Evolutionary conservation across 2,888 invertebrate genomes (phyloP).

Genomic region (Panorpa germanica): DNA sequence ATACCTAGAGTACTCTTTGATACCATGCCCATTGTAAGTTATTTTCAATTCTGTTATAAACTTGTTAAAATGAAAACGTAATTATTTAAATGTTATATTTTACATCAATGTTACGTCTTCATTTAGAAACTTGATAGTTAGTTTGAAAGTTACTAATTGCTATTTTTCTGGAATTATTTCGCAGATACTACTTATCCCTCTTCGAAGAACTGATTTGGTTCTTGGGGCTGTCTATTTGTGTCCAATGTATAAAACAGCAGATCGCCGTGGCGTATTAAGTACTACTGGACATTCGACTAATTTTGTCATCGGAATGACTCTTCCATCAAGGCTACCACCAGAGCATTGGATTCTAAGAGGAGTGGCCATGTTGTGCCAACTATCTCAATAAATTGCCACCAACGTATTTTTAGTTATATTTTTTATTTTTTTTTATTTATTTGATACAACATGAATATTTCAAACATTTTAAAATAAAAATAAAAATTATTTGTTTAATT

Average conservation of each 20-base stretch:
- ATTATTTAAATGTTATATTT: too few species aligned
- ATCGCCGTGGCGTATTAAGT: constrained; percentile 68
- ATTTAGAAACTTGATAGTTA: too few species aligned
- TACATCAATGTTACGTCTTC: too few species aligned
- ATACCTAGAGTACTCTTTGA: constrained; percentile 71
- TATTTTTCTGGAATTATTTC: too few species aligned
- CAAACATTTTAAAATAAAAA: too few species aligned
- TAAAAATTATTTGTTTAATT: too few species aligned
- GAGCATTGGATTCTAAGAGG: constrained; percentile 83
- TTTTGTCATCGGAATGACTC: constrained; percentile 69
- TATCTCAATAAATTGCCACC: constrained; percentile 40
- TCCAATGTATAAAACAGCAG: constrained; percentile 83
- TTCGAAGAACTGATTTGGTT: constrained; percentile 47
- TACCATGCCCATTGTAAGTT: constrained; percentile 49
- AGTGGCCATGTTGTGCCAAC: constrained; percentile 71
- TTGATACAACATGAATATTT: too few species aligned
- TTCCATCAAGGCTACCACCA: constrained; percentile 45
- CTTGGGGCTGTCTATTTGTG: constrained; percentile 49
- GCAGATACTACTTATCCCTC: constrained; percentile 70
- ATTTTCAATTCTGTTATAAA: too few species aligned
- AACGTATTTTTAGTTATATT: too few species aligned
- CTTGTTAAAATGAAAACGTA: too few species aligned
- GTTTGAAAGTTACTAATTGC: too few species aligned
- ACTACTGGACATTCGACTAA: constrained; percentile 92
- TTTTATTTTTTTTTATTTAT: too few species aligned